Conservation (phyloP, 2,113 vertebrate genomes). For the Hippolais icterina region DNA sequence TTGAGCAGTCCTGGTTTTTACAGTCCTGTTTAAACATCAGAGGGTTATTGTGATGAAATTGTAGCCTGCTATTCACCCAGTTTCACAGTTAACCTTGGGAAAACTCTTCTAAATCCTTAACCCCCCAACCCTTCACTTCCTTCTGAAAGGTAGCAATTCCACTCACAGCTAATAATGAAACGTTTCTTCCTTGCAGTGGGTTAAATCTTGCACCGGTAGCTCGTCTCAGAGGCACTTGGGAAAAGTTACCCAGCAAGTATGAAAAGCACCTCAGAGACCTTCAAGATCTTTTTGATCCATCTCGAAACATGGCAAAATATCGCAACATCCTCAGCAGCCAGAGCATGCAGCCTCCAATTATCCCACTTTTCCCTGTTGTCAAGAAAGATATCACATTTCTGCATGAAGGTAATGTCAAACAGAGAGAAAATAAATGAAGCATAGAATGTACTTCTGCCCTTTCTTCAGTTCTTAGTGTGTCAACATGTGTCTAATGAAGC, state of each 20-base stretch:
- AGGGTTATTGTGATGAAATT: background rate
- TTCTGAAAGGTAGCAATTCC: accelerated
- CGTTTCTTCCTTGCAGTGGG: slow-evolving; percentile 76
- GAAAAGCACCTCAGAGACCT: slow-evolving; percentile 95
- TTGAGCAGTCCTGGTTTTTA: background rate
- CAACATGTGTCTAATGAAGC: background rate
- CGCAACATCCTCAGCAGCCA: slow-evolving; percentile 96
- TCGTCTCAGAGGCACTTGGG: slow-evolving; percentile 91
- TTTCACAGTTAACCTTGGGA: background rate
- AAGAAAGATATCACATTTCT: slow-evolving; percentile 99
- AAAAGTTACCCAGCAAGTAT: slow-evolving; percentile 95
- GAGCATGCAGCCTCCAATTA: slow-evolving; percentile 96
- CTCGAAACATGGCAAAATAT: slow-evolving; percentile 98
- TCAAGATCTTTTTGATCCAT: slow-evolving; percentile 96
- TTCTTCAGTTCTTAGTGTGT: background rate
- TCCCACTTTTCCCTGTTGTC: slow-evolving; percentile 95
- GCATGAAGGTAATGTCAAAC: slow-evolving; percentile 86
- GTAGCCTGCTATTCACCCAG: background rate
- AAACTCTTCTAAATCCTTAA: background rate
- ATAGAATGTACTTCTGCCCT: background rate
- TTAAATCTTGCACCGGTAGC: slow-evolving; percentile 91
- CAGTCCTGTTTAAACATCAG: background rate
- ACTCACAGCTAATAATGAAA: background rate
- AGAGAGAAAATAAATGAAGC: background rate
- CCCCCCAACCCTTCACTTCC: background rate